Percentiles rank a stretch among this genome's conserved stretches.
These are phyloP conservation scores for Norana najaformis DNA, from an alignment of 2,888 invertebrate genomes.

Conservation along the genomic window DNA sequence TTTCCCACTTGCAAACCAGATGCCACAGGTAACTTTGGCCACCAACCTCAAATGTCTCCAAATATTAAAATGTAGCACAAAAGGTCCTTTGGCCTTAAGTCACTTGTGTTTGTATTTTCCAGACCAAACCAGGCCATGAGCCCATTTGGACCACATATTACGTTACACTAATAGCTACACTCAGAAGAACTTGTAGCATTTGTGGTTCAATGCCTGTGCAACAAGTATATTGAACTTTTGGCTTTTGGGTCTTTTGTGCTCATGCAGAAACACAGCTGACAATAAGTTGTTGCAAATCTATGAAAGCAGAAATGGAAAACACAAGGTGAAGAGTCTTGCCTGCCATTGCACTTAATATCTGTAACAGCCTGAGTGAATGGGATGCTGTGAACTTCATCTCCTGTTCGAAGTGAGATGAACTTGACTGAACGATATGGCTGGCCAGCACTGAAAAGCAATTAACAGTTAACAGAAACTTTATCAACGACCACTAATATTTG, in stretches of 20 bases:
- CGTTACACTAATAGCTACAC: no score
- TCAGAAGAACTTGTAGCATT: no score
- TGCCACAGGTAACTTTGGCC: no score
- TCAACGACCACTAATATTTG: neutral
- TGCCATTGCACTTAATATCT: constrained; percentile 85
- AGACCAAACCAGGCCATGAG: no score
- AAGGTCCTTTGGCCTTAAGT: no score
- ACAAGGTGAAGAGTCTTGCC: constrained; percentile 48
- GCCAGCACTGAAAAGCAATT: constrained; percentile 59
- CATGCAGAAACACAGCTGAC: neutral
- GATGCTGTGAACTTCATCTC: constrained; percentile 82
- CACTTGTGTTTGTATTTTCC: no score
- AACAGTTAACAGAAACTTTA: neutral
- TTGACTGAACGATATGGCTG: constrained; percentile 63
- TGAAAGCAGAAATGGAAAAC: neutral
- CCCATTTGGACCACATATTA: no score
- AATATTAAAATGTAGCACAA: no score
- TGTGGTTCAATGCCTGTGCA: no score
- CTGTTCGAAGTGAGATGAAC: constrained; percentile 76
- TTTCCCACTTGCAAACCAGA: no score
- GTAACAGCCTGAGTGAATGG: constrained; percentile 84
- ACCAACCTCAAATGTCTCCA: no score
- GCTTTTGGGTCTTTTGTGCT: neutral
- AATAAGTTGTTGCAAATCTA: neutral
- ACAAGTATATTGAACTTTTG: no score